Evolutionary conservation across 2,888 invertebrate genomes (phyloP).

Genomic region (Ophion costatus): DNA sequence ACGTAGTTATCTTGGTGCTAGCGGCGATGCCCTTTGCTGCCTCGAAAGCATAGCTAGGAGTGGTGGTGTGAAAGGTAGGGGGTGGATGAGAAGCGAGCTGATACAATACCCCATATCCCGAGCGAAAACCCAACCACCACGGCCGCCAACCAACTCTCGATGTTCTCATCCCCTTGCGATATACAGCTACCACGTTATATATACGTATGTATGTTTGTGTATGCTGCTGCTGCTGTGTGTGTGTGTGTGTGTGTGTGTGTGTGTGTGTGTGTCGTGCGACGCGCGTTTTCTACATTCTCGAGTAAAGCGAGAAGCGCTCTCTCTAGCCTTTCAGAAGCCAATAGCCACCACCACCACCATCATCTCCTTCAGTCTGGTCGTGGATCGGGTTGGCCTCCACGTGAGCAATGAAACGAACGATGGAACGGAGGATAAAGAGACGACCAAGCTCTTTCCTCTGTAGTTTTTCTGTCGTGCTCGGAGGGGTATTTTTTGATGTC

Average conservation of each 20-base stretch:
- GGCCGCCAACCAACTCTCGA: constrained; percentile 48
- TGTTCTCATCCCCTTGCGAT: constrained; percentile 39
- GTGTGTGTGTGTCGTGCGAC: constrained; percentile 69
- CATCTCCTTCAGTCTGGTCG: constrained; percentile 56
- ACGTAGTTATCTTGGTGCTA: constrained; percentile 63
- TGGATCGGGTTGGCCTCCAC: constrained; percentile 58
- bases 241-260: background rate
- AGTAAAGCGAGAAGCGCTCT: constrained; percentile 53
- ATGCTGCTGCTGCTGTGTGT: too few species aligned
- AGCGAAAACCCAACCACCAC: constrained; percentile 69
- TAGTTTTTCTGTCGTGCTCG: constrained; percentile 53
- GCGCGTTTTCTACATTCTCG: constrained; percentile 76
- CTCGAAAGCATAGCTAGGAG: constrained; percentile 51
- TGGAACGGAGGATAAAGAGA: constrained; percentile 65
- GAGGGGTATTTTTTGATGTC: constrained; percentile 12
- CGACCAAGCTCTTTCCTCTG: constrained; percentile 61
- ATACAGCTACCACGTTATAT: constrained; percentile 71
- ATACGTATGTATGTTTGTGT: constrained; percentile 18
- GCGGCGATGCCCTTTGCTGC: constrained; percentile 54
- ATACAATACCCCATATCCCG: constrained; percentile 81
- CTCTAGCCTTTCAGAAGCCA: constrained; percentile 77
- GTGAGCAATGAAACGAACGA: constrained; percentile 67
- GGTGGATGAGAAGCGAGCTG: constrained; percentile 68
- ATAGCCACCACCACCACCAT: constrained; percentile 71
- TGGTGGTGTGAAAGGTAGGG: constrained; percentile 42